Base-by-base conservation (phyloP, 2,113 vertebrate species). In the Colistium nudipinnis region DNA sequence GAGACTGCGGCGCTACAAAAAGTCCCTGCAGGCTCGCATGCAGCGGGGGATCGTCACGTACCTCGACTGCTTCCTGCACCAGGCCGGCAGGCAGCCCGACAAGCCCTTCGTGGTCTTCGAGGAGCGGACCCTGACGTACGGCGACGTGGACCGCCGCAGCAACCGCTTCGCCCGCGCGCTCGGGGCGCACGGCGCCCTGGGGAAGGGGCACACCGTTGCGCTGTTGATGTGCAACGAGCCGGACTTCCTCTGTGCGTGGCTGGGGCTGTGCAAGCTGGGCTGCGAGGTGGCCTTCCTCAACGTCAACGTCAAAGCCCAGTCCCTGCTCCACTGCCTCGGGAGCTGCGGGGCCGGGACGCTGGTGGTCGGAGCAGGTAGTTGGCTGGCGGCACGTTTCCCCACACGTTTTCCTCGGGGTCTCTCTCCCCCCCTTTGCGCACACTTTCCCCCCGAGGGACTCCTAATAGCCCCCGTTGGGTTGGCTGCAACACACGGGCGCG, bases 251-350 rank as follows among this genome's bases (percentile, higher is more conserved):
- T 93, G 95, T 0, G 90, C 90, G 19, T 98, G 96, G 97, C 91
- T 98, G 0, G 96, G 94, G 1, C 84, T 97, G 51, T 90, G 92
- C 24, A 96, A 97, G 45, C 39, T 98, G 77, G 95, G 95, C 81
- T 97, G 95, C 0, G 81, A 93, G 31, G 94, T 95, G 60, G 95
- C 95, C 0, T 97, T 98, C 72, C 93, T 98, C 54, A 98, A 96
- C 90, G 90, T 83, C 82, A 96, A 94, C 87, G 3, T 94, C 16
- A 94, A 93, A 41, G 62, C 91, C 28, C 80, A 41, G 12, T 90
- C 93, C 3, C 91, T 98, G 20, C 88, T 94, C 13, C 94, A 95
- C n/a, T 97, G 96, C 74, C 5, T 98, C 16, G 70, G 64, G 8
- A 93, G 89, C 82, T 96, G 96, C 4, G 88, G 93, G 6, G 95